Evolutionary conservation across 2,113 vertebrate species (phyloP).

Genomic region (Haemorhous mexicanus): DNA sequence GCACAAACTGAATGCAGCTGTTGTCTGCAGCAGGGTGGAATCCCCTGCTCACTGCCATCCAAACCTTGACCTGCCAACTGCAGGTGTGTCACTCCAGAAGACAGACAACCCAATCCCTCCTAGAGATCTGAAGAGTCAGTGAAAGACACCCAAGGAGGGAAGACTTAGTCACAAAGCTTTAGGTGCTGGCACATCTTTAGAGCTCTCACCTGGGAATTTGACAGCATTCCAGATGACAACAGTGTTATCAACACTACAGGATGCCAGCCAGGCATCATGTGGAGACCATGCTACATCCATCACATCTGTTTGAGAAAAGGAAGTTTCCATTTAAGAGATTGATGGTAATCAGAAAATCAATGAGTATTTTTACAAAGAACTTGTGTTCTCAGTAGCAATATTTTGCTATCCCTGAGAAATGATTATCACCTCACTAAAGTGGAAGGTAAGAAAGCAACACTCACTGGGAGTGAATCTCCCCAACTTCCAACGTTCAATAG

Average conservation of each 20-base stretch:
- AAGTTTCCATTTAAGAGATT: neutral
- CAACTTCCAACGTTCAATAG: accelerated
- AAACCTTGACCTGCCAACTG: neutral
- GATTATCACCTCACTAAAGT: neutral
- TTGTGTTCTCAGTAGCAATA: neutral
- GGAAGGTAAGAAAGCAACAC: neutral
- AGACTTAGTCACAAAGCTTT: neutral
- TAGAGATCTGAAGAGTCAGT: neutral
- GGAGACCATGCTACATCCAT: constrained; percentile 99
- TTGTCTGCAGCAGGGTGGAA: neutral
- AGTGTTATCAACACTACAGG: constrained; percentile 98
- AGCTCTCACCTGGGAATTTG: constrained; percentile 90
- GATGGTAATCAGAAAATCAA: neutral
- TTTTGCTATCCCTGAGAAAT: neutral
- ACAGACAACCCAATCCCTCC: neutral
- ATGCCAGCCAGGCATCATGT: constrained; percentile 95
- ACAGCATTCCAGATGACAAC: constrained; percentile 98
- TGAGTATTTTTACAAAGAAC: neutral
- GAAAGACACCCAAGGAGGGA: neutral
- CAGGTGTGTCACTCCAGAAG: neutral
- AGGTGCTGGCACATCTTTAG: neutral
- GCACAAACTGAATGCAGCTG: neutral
- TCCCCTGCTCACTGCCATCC: neutral
- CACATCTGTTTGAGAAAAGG: constrained; percentile 80
- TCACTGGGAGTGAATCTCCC: neutral